Conservation (phyloP, 2,113 vertebrate species). For the Anthoscopus minutus region DNA sequence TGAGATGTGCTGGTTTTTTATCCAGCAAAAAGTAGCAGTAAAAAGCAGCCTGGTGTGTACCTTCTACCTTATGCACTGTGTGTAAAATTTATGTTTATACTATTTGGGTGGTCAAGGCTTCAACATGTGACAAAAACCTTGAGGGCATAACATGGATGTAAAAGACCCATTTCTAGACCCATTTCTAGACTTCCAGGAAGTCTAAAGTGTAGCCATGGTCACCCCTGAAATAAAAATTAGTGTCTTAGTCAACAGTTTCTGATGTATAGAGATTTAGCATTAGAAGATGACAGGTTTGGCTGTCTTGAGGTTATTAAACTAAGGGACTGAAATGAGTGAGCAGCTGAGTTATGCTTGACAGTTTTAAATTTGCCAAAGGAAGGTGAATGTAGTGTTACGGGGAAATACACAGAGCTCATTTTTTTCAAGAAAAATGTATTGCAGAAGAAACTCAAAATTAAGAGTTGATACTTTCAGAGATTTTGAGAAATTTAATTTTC, state of each 20-base stretch:
- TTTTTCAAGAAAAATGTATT: not conserved
- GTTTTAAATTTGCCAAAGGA: not conserved
- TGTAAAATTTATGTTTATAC: not conserved
- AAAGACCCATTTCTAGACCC: not conserved
- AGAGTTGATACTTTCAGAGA: not conserved
- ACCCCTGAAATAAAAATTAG: not conserved
- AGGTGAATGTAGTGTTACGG: not conserved
- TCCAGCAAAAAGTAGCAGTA: not conserved
- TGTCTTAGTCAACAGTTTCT: not conserved
- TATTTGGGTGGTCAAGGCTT: not conserved
- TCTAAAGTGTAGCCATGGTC: not conserved
- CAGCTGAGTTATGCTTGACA: not conserved
- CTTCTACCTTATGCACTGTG: not conserved
- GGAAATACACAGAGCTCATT: not conserved
- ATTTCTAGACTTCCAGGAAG: not conserved
- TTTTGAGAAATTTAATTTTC: not conserved
- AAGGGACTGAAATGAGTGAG: not conserved
- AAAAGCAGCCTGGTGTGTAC: not conserved
- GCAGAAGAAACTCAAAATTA: not conserved
- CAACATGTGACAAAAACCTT: not conserved
- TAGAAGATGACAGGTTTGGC: not conserved
- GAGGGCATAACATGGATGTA: not conserved
- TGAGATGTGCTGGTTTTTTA: not conserved
- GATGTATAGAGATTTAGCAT: not conserved
- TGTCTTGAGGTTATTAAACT: not conserved